Percentiles rank a stretch among this genome's conserved stretches.
Evolutionary conservation across 2,888 invertebrate genomes (phyloP).

Genomic region (Sinotaia quadrata): DNA sequence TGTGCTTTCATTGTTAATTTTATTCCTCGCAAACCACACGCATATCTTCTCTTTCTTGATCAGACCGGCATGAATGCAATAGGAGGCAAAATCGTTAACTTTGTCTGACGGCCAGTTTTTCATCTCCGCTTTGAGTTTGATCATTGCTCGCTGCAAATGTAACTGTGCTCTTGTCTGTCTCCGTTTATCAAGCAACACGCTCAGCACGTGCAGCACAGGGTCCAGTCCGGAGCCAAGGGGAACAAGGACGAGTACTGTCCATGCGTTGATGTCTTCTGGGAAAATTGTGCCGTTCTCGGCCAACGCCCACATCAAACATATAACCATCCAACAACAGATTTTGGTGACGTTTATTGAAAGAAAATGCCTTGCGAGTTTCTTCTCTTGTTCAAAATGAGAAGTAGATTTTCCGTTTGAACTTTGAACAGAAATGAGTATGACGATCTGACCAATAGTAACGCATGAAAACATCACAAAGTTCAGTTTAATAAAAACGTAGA

Average conservation of each 20-base stretch:
- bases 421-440: constrained; percentile 13
- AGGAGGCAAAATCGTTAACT: constrained; percentile 1
- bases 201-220: constrained; percentile 56
- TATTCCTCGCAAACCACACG: background rate
- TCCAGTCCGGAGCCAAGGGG: constrained; percentile 75
- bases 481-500: constrained; percentile 28
- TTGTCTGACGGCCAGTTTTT: constrained; percentile 5
- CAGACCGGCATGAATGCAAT: background rate
- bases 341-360: constrained; percentile 27
- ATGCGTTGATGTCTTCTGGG: constrained; percentile 30
- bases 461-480: constrained; percentile 29
- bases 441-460: constrained; percentile 25
- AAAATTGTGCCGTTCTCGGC: constrained; percentile 21
- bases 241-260: constrained; percentile 71
- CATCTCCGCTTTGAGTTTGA: constrained; percentile 4
- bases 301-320: constrained; percentile 28
- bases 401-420: constrained; percentile 8
- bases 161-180: background rate
- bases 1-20: too few species aligned
- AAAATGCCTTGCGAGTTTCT: constrained; percentile 26
- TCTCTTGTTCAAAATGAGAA: constrained; percentile 14
- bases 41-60: background rate
- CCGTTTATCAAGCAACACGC: constrained; percentile 21
- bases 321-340: constrained; percentile 32
- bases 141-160: constrained; percentile 3